These are phyloP conservation scores for Copsychus sechellarum DNA, from an alignment of 2,113 vertebrate species.

Conservation along the genomic window DNA sequence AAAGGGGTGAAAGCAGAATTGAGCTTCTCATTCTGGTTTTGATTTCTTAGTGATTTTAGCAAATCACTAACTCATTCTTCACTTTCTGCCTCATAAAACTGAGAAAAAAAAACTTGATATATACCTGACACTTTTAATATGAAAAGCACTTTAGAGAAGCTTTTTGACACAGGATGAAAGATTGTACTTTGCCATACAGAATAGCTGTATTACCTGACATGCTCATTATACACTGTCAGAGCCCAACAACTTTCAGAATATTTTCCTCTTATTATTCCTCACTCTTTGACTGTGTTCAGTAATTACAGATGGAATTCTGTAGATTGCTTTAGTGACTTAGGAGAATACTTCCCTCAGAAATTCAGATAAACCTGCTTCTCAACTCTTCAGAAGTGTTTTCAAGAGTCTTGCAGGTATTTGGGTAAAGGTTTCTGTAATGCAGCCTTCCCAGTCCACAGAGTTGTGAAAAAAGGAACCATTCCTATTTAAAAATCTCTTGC, in stretches of 20 bases:
- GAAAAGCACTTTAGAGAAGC: constrained; percentile 62
- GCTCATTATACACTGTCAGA: constrained; percentile 50
- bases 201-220: constrained; percentile 36
- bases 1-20: constrained; percentile 7
- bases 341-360: background rate
- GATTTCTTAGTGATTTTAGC: constrained; percentile 51
- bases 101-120: constrained; percentile 37
- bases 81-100: constrained; percentile 50
- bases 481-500: background rate
- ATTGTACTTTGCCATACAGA: constrained; percentile 40
- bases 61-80: constrained; percentile 63
- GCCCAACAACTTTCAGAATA: constrained; percentile 45
- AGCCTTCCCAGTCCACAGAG: background rate
- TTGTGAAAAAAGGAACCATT: background rate
- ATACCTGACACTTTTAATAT: constrained; percentile 53
- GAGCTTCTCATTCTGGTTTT: constrained; percentile 29
- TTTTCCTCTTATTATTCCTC: constrained; percentile 42
- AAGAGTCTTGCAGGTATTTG: background rate
- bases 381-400: background rate
- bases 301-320: constrained; percentile 31
- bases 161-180: constrained; percentile 57
- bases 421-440: background rate
- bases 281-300: background rate
- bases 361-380: background rate
- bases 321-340: background rate